These are phyloP conservation scores for Carabus problematicus DNA, from an alignment of 2,888 invertebrate species.

Conservation along the genomic window DNA sequence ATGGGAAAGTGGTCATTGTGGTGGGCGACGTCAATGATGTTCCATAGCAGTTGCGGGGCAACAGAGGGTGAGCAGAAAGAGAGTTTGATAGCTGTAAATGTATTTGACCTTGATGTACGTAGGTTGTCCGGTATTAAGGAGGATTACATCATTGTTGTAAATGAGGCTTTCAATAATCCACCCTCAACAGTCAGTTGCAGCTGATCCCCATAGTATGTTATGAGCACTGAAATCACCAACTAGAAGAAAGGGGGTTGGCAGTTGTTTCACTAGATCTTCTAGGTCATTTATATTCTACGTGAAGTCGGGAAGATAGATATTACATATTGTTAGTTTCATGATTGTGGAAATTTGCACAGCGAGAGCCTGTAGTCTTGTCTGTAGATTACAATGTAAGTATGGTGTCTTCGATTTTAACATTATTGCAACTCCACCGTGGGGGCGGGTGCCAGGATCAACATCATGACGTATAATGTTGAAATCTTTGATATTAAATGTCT, in stretches of 20 bases:
- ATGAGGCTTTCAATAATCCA: slow-evolving; percentile 42
- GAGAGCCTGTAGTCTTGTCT: slow-evolving; percentile 42
- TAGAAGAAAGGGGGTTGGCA: slow-evolving; percentile 45
- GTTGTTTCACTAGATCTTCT: slow-evolving; percentile 36
- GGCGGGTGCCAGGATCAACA: slow-evolving; percentile 3
- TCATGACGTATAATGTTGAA: not conserved
- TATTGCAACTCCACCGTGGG: slow-evolving; percentile 46
- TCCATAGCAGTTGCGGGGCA: not conserved
- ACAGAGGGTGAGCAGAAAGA: not conserved
- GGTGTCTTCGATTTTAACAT: not conserved
- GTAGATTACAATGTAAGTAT: not conserved
- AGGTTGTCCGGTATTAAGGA: slow-evolving; percentile 10
- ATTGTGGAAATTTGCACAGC: slow-evolving; percentile 42
- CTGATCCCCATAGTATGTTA: slow-evolving; percentile 44
- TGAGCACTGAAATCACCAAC: slow-evolving; percentile 47
- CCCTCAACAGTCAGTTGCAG: slow-evolving; percentile 40
- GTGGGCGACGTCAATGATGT: not conserved
- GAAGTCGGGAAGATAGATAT: slow-evolving; percentile 44
- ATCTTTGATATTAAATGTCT: not conserved
- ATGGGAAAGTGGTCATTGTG: slow-evolving; percentile 39
- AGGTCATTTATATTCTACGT: slow-evolving; percentile 9
- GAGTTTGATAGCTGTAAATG: not conserved
- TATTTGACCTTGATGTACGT: not conserved
- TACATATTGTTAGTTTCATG: slow-evolving; percentile 40
- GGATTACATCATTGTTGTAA: slow-evolving; percentile 28